Evolutionary conservation across 2,888 invertebrate genomes (phyloP).

Genomic region (Eudemis profundana): DNA sequence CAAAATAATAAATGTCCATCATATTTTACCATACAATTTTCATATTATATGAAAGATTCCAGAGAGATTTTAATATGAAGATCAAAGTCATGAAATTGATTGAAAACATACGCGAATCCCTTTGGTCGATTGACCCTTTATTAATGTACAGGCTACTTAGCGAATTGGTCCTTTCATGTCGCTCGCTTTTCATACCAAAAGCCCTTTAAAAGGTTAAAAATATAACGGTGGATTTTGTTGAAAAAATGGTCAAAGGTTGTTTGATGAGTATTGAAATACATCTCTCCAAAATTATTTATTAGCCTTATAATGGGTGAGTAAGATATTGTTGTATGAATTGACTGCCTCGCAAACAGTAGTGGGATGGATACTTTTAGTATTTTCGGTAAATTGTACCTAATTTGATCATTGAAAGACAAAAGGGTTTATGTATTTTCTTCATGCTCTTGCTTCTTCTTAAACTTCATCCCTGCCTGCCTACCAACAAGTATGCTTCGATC

Average conservation of each 20-base stretch:
- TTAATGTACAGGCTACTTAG: constrained; percentile 46
- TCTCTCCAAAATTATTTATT: background rate
- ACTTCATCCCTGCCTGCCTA: too few relatives aligned
- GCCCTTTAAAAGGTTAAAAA: constrained; percentile 38
- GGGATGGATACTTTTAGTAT: too few relatives aligned
- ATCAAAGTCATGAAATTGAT: constrained; percentile 43
- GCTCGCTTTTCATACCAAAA: constrained; percentile 32
- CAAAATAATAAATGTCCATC: background rate
- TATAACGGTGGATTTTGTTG: constrained; percentile 15
- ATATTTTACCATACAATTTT: constrained; percentile 33
- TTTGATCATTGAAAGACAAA: too few relatives aligned
- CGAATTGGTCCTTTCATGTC: constrained; percentile 47
- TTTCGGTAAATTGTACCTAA: too few relatives aligned
- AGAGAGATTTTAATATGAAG: constrained; percentile 30
- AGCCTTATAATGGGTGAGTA: background rate
- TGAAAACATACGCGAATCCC: constrained; percentile 41
- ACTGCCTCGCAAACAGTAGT: too few relatives aligned
- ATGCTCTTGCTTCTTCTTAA: too few relatives aligned
- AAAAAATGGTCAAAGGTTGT: constrained; percentile 28
- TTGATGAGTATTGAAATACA: constrained; percentile 23
- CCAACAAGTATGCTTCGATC: too few relatives aligned
- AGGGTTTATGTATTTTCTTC: too few relatives aligned
- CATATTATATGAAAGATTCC: constrained; percentile 3
- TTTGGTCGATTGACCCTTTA: constrained; percentile 45
- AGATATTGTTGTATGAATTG: background rate